A percentile compares a stretch with the other conserved stretches of the same genome.
Evolutionary conservation across 2,888 invertebrate genomes (phyloP).

Genomic region (Thalpophila matura): DNA sequence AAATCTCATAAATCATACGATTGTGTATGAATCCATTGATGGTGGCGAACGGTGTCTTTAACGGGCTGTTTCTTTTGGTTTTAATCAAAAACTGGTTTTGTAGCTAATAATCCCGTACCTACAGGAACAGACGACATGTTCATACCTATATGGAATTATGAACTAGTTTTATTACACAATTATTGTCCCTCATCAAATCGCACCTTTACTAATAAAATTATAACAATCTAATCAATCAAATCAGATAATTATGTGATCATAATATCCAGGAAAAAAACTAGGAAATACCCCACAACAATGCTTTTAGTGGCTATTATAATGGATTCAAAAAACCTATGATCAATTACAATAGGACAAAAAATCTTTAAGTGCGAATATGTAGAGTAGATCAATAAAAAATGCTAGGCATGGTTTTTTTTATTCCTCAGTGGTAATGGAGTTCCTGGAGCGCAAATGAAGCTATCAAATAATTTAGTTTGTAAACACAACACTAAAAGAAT

Average conservation of each 20-base stretch:
- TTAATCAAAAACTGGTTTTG: background rate
- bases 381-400: slow-evolving; percentile 37
- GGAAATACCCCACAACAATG: slow-evolving; percentile 8
- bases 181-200: too few species aligned
- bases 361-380: slow-evolving; percentile 1
- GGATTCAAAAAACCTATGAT: slow-evolving; percentile 8
- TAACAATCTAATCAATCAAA: too few species aligned
- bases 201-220: too few species aligned
- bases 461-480: background rate
- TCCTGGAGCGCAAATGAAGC: background rate
- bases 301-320: slow-evolving; percentile 12
- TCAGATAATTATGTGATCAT: too few species aligned
- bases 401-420: slow-evolving; percentile 16
- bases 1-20: slow-evolving; percentile 30
- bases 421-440: slow-evolving; percentile 12
- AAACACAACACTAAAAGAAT: too few species aligned
- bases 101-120: too few species aligned
- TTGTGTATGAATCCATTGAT: slow-evolving; percentile 7
- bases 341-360: slow-evolving; percentile 41
- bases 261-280: background rate
- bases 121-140: too few species aligned
- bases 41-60: background rate
- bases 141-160: too few species aligned
- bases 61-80: background rate
- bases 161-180: too few species aligned